These are phyloP conservation scores for Boleophthalmus pectinirostris DNA, from an alignment of 2,113 vertebrate species.

Conservation along the genomic window DNA sequence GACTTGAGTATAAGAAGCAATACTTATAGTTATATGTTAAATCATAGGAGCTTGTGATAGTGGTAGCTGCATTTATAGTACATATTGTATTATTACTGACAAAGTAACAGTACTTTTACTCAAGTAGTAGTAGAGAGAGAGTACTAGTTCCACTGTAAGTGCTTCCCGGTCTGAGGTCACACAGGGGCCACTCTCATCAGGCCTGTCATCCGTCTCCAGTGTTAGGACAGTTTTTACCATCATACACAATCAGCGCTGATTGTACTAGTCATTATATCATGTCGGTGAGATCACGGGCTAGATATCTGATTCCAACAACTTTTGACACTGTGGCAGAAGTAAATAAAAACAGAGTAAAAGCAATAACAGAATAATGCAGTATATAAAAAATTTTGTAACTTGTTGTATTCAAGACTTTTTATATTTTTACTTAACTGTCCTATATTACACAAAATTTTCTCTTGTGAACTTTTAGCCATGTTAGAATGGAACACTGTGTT, in stretches of 20 bases:
- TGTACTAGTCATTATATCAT: constrained; percentile 54
- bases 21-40: no score
- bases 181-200: constrained; percentile 61
- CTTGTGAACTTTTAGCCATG: no score
- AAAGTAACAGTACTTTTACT: neutral
- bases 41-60: no score
- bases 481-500: no score
- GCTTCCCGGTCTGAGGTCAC: constrained; percentile 48
- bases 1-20: no score
- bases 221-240: constrained; percentile 66
- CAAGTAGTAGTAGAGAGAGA: neutral
- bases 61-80: no score
- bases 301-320: constrained; percentile 22
- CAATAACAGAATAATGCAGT: neutral
- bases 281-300: constrained; percentile 26
- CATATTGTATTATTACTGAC: neutral
- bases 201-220: constrained; percentile 55
- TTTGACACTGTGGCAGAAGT: neutral
- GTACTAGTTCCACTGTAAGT: neutral
- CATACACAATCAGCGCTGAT: constrained; percentile 58
- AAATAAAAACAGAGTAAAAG: neutral
- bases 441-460: no score
- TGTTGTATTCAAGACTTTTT: no score
- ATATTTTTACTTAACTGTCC: no score
- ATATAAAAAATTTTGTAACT: neutral